Evolutionary conservation across 1,140 invertebrate species (phyloP).

Genomic region (Caenorhabditis latens): DNA sequence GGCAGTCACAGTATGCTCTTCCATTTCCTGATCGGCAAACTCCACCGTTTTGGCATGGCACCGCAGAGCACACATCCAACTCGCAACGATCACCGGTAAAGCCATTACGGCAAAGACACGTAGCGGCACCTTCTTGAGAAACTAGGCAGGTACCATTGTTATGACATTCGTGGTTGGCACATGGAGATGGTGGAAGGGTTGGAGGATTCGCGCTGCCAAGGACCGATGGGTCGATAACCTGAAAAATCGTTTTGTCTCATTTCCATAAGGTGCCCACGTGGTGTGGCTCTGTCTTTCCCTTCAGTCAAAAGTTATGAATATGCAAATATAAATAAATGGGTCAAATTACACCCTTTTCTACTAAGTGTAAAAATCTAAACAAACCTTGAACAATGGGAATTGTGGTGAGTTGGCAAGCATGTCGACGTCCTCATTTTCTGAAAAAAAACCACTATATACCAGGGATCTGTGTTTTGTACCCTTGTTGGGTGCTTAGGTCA

Average conservation of each 20-base stretch:
- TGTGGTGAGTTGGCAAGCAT: constrained; percentile 41
- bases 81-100: constrained; percentile 69
- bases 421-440: constrained; percentile 48
- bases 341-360: constrained; percentile 15
- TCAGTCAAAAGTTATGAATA: not conserved
- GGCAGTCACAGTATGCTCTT: constrained; percentile 66
- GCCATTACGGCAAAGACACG: constrained; percentile 66
- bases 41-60: constrained; percentile 66
- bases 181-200: constrained; percentile 56
- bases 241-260: not conserved
- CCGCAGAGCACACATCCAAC: constrained; percentile 61
- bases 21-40: constrained; percentile 60
- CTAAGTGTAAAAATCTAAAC: not conserved
- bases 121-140: constrained; percentile 59
- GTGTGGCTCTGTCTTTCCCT: not conserved
- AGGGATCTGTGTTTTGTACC: not conserved
- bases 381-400: constrained; percentile 46
- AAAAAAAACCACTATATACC: not conserved
- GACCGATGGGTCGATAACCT: constrained; percentile 21
- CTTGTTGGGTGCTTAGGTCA: not conserved
- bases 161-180: constrained; percentile 64
- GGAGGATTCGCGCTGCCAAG: constrained; percentile 31
- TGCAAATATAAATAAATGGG: constrained; percentile 33
- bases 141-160: constrained; percentile 69
- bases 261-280: not conserved